Evolutionary conservation across 53 echinoderm and acorn worm genomes (phyloP).

Genomic region (Holothuria scabra): DNA sequence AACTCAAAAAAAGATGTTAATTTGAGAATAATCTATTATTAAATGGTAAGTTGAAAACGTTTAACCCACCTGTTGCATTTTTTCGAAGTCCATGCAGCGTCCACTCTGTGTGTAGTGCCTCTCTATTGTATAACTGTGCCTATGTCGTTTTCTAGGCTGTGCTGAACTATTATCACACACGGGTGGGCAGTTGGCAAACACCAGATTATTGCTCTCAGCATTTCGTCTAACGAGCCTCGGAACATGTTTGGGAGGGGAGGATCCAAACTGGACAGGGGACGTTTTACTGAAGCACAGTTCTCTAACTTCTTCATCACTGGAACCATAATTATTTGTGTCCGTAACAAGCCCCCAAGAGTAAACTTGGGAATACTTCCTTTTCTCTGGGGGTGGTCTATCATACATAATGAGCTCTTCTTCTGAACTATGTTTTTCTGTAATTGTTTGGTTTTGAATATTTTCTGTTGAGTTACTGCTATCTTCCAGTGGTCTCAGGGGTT

Average conservation of each 20-base stretch:
- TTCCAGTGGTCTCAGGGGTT: slow-evolving; percentile 72
- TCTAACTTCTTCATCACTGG: slow-evolving; percentile 86
- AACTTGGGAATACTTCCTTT: slow-evolving; percentile 93
- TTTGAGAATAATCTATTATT: too few species aligned
- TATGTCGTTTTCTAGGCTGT: slow-evolving; percentile 81
- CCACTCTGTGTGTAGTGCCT: slow-evolving; percentile 65
- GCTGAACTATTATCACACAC: slow-evolving; percentile 70
- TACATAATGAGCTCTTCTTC: slow-evolving; percentile 87
- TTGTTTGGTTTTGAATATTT: slow-evolving; percentile 68
- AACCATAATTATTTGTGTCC: slow-evolving; percentile 56
- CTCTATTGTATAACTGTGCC: slow-evolving; percentile 55
- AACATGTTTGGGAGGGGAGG: slow-evolving; percentile 88
- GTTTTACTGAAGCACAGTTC: slow-evolving; percentile 66
- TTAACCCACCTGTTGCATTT: slow-evolving; percentile 87
- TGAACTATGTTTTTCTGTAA: slow-evolving; percentile 81
- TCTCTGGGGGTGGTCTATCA: slow-evolving; percentile 84
- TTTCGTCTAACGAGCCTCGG: slow-evolving; percentile 67
- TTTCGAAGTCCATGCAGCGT: slow-evolving; percentile 88
- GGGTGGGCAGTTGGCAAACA: slow-evolving; percentile 76
- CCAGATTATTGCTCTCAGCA: slow-evolving; percentile 68
- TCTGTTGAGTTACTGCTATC: slow-evolving; percentile 84
- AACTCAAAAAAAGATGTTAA: too few species aligned
- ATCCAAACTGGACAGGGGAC: slow-evolving; percentile 80
- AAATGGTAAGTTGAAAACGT: too few species aligned
- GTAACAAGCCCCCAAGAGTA: slow-evolving; percentile 53